Base-by-base conservation (phyloP, 2,797 vertebrate species). In the Pseudomugil tenellus region DNA sequence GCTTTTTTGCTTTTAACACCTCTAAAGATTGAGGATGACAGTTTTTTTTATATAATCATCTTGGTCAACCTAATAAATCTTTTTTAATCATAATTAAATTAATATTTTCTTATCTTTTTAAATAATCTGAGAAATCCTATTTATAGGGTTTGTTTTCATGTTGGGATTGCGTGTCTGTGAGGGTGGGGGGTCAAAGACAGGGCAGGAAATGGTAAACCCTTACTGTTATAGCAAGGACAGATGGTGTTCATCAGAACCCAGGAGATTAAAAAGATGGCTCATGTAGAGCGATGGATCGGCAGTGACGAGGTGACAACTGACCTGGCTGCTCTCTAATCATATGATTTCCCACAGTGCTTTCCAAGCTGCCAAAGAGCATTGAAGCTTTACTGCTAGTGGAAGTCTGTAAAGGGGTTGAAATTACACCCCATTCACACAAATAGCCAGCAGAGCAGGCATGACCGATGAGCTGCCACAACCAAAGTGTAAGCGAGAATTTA, bases 391-490 rank as follows among this genome's bases (percentile, higher is more conserved):
- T 1, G 34, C 49, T 74, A 43, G 68, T 72, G 80, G 37, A 87
- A 81, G 84, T 79, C 65, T 28, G 61, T 49, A 71, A 25, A 67
- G 60, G 29, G 85, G 72, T 67, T 92, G 89, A 89, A 93, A 92
- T 91, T 87, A 91, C 89, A 91, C 76, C 81, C 84, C 81, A 67
- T 89, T 90, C 65, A 83, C 88, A 69, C 81, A 87, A 87, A 91
- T 87, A 91, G 87, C 74, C 79, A 63, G 48, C 32, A 39, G 37
- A 14, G 14, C 56, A 69, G 62, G 21, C 68, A 34, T 4, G 52
- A 53, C 41, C 17, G 73, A 77, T 43, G 63, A 74, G 67, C 43
- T 72, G 35, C 54, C 34, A 34, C 74, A n/a, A 65, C 31, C 10
- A 55, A 46, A 57, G 46, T 79, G 73, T 37, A 63, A 29, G 43